Conservation (phyloP, 1,140 invertebrate species). For the Matsumurasca onukii region DNA sequence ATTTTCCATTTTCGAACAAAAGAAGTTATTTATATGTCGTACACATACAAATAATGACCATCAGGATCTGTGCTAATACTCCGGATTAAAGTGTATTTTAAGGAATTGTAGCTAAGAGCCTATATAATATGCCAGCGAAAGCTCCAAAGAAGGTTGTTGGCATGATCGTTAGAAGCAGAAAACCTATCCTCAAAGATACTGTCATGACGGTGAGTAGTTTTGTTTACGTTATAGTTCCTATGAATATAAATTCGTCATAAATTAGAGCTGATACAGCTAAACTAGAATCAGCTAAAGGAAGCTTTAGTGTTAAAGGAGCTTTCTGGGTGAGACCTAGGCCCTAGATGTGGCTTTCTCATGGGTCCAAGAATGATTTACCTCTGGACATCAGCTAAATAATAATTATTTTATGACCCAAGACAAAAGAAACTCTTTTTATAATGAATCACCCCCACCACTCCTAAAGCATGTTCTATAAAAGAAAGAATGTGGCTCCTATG, state of each 20-base stretch:
- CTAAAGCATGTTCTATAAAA: too few species aligned
- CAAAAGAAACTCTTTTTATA: too few species aligned
- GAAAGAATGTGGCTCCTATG: too few species aligned
- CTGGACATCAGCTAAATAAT: too few species aligned
- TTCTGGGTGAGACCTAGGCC: background rate
- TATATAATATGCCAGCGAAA: constrained; percentile 56
- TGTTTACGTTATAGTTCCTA: constrained; percentile 1
- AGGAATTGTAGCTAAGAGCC: too few species aligned
- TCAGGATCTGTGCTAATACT: too few species aligned
- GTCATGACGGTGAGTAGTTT: constrained; percentile 60
- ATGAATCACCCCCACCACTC: too few species aligned
- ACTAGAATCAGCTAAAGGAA: background rate
- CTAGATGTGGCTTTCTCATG: background rate
- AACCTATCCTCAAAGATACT: constrained; percentile 69
- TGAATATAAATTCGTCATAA: background rate
- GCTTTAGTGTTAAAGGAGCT: background rate
- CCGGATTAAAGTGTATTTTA: too few species aligned
- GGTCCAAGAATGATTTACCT: background rate
- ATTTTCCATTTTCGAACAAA: too few species aligned
- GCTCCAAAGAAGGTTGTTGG: constrained; percentile 61
- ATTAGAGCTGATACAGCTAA: background rate
- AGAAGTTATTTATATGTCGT: too few species aligned
- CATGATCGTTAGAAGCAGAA: constrained; percentile 70
- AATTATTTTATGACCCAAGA: too few species aligned
- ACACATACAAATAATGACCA: too few species aligned